Evolutionary conservation across 1,140 invertebrate species (phyloP), one percentile per base, ranked within the genome.

Genomic region (Idris sp.): DNA sequence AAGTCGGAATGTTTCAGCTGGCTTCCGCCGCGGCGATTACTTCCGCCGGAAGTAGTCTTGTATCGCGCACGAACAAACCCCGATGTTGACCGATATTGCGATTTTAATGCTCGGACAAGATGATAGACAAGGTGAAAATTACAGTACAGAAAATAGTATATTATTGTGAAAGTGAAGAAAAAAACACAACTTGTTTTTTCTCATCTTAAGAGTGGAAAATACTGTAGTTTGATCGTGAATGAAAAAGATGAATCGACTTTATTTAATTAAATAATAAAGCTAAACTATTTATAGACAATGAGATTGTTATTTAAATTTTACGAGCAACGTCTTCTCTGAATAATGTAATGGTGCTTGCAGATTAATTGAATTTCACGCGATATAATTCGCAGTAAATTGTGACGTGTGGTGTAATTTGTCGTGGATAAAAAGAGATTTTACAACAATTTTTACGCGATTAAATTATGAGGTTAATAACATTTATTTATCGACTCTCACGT

Each of bases 31-130:
- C 35, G 36, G 58, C 56, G 68, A 74, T 74, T 74, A 74, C 72
- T 74, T 68, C 64, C 72, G 64, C 11, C 48, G 62, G 71, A 74
- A 74, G 49, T 49, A 56, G 36, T 56, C 62, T 49, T 56, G 71
- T 51, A 74, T 61, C 61, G 53, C 18, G 61, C 61, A 74, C 61
- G 61, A 53, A 73, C 53, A 33, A 43, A 31, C 25, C n/a, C 35
- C 61, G 41, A 67, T 74, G 67, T 74, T 56, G 54, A 33, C 54
- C 54, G 33, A 46, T 59, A 59, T 44, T 36, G 59, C 59, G 53
- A 73, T 65, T 59, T 61, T 61, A 61, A 74, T 61, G 41, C 49
- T 49, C 18, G 53, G 30, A 65, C 59, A 61, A 73, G 59, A 65
- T 59, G 69, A 69, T 59, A 69, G 65, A 59, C 61, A 65, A 38